These are phyloP conservation scores for Nothocercus nigrocapillus DNA, from an alignment of 2,113 vertebrate genomes.

Conservation along the genomic window DNA sequence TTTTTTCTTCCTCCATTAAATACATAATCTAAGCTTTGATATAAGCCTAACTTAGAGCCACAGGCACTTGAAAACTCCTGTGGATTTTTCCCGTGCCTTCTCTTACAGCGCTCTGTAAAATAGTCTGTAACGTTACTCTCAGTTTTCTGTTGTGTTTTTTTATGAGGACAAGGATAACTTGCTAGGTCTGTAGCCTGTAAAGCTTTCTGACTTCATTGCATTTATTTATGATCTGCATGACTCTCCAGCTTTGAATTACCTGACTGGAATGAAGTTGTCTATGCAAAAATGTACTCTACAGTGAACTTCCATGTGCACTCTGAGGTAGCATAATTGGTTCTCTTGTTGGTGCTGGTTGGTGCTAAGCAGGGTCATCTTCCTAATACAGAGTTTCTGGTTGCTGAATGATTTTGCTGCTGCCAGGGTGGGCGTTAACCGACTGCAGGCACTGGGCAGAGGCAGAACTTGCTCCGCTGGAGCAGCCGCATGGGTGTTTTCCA, in stretches of 20 bases:
- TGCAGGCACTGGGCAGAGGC: fast-evolving
- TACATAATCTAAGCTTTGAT: neutral
- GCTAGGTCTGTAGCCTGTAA: neutral
- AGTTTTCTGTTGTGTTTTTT: neutral
- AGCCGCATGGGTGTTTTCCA: neutral
- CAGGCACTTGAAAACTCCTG: neutral
- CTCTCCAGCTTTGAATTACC: neutral
- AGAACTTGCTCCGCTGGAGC: neutral
- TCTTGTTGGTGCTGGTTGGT: neutral
- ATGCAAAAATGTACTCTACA: neutral
- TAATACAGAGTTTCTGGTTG: neutral
- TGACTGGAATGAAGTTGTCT: neutral
- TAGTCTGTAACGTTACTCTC: neutral
- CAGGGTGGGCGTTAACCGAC: neutral
- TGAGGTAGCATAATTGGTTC: neutral
- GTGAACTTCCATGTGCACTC: neutral
- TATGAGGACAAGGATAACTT: neutral
- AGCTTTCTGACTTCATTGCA: neutral
- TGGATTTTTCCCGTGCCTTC: neutral
- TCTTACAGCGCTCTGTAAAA: neutral
- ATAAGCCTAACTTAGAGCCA: fast-evolving
- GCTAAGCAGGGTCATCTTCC: neutral
- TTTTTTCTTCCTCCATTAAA: neutral
- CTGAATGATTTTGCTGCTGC: neutral
- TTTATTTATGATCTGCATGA: neutral